phyloP scores from a whole-genome alignment of 2,888 invertebrate genomes.

The Drosophila bunnanda region DNA sequence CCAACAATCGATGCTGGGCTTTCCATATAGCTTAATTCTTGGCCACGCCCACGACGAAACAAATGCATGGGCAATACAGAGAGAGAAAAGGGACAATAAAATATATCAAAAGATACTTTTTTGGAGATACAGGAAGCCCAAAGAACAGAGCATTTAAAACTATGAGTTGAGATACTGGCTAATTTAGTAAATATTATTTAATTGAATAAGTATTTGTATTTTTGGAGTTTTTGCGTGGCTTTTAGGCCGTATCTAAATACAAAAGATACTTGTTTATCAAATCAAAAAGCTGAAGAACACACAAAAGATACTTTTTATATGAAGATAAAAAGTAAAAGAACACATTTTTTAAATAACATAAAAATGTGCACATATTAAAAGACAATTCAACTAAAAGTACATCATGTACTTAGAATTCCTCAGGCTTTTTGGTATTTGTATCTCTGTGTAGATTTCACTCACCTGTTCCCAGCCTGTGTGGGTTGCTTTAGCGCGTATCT shows the following conservation, averaged over 20 bases:
- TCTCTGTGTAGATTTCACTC: conserved; percentile 37
- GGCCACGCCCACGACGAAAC: conserved; percentile 69
- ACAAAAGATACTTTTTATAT: neutral
- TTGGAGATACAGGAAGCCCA: neutral
- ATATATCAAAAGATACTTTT: neutral
- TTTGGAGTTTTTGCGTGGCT: too few species aligned
- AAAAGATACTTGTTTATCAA: too few species aligned
- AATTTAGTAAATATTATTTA: neutral
- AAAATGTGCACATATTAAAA: neutral
- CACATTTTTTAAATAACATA: too few species aligned
- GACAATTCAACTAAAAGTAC: neutral
- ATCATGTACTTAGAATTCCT: too few species aligned
- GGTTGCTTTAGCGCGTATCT: conserved; percentile 71
- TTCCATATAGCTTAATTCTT: conserved; percentile 75
- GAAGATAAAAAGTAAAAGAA: neutral
- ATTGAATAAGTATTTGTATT: too few species aligned
- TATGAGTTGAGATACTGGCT: neutral
- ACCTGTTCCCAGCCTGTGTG: conserved; percentile 52
- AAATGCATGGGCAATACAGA: conserved; percentile 52
- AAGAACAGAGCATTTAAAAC: neutral
- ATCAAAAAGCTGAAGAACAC: neutral
- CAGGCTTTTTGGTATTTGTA: neutral
- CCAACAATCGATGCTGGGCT: conserved; percentile 38
- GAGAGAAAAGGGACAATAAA: neutral
- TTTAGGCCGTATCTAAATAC: too few species aligned